Evolutionary conservation across 2,888 invertebrate genomes (phyloP), one percentile per base, ranked within the genome.

Genomic region (Sepiola atlantica): DNA sequence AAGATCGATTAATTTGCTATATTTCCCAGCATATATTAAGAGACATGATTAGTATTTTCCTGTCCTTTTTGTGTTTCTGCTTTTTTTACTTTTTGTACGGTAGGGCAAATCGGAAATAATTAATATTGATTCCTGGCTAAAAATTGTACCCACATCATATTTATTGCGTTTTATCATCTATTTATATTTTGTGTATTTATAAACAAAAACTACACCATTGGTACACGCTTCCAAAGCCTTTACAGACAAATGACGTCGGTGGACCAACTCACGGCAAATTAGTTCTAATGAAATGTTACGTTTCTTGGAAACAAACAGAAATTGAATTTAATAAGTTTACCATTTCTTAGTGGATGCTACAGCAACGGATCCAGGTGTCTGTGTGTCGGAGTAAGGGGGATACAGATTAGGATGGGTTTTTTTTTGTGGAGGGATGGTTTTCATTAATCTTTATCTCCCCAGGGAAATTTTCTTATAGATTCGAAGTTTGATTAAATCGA

Each of bases 101-200:
- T 77, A 4, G 77, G 77, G n/a, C 77, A 77, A n/a, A 77, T 77
- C n/a, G 77, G 77, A 77, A 77, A 77, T 77, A 77, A 77, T 77
- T 77, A 77, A 77, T 77, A 77, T 77, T 77, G 77, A 77, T 77
- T 77, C n/a, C n/a, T 77, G 77, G 77, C 77, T 77, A 77, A 77
- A 77, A 77, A 32, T 77, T 77, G 77, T 12, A 32, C 77, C 14
- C n/a, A 77, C n/a, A 77, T 77, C 32, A 77, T 32, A 32, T 77
- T 77, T 77, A 77, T 77, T 77, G 32, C 77, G 18, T 77, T 77
- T n/a, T 32, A 32, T 32, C 77, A 3, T 77, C n/a, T 77, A 77
- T 77, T 77, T 77, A 77, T 77, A 77, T n/a, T 77, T n/a, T 6
- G 12, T 77, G 14, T 32, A 77, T 77, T 77, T 77, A 32, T 77